phyloP scores from a whole-genome alignment of 2,113 vertebrate genomes.

The Gambusia holbrooki region DNA sequence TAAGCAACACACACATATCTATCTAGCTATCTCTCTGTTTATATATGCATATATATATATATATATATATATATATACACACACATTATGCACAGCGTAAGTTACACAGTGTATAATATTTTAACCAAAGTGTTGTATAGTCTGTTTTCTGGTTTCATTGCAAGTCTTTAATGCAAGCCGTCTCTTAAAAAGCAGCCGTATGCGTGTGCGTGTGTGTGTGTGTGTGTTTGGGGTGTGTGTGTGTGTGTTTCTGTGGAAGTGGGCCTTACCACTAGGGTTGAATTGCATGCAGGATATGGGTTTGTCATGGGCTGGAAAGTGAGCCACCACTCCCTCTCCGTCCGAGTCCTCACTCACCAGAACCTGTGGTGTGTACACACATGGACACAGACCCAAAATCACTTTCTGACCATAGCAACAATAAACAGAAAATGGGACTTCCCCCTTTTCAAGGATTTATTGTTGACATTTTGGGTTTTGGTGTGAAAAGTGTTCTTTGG shows the following conservation, averaged over 20 bases:
- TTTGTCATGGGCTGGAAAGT: constrained; percentile 98
- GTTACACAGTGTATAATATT: no score
- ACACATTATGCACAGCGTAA: no score
- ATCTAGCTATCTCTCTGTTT: no score
- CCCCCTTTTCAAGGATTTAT: constrained; percentile 43
- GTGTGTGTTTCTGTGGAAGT: constrained; percentile 11
- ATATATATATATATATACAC: no score
- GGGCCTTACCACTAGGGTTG: constrained; percentile 91
- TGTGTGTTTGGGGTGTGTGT: constrained; percentile 7
- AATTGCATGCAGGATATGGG: constrained; percentile 99
- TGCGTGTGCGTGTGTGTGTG: neutral
- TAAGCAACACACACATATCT: no score
- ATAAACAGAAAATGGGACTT: constrained; percentile 62
- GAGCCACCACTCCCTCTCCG: constrained; percentile 94
- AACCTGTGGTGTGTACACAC: constrained; percentile 81
- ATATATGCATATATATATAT: no score
- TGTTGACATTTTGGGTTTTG: constrained; percentile 36
- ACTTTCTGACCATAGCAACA: constrained; percentile 62
- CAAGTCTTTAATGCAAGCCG: no score
- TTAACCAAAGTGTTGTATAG: no score
- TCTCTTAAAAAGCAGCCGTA: no score
- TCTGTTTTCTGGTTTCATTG: no score
- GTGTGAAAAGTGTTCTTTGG: no score
- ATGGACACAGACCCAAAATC: constrained; percentile 45
- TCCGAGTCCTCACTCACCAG: constrained; percentile 95